Percentiles rank a stretch among this genome's conserved stretches.
These are phyloP conservation scores for Odontophorus gujanensis DNA, from an alignment of 2,113 vertebrate genomes.

Conservation along the genomic window DNA sequence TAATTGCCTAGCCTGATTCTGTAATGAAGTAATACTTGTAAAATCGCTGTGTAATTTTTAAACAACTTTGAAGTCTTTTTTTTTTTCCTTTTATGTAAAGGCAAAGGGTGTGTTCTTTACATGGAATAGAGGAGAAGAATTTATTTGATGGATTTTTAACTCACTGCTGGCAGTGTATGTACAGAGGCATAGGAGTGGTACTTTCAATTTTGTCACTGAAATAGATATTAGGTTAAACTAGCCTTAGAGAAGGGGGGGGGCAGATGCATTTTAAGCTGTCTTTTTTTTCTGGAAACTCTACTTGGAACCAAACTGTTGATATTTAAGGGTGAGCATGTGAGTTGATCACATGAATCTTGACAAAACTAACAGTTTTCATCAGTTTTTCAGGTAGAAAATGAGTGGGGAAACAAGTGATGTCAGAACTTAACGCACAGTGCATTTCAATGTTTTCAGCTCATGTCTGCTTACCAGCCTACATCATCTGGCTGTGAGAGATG, in stretches of 20 bases:
- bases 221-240: background rate
- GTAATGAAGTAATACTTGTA: background rate
- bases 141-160: background rate
- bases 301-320: background rate
- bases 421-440: background rate
- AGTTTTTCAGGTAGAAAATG: constrained; percentile 10
- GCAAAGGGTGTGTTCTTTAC: accelerated
- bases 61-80: background rate
- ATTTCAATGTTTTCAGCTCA: background rate
- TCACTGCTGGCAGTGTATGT: background rate
- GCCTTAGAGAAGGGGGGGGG: background rate
- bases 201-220: background rate
- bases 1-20: background rate
- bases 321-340: background rate
- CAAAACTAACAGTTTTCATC: background rate
- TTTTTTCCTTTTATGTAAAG: background rate
- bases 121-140: background rate
- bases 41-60: background rate
- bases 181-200: background rate
- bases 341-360: background rate
- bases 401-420: background rate
- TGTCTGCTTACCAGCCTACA: background rate
- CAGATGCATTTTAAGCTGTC: background rate
- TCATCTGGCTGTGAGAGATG: background rate
- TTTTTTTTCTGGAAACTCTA: background rate